Percentiles rank a stretch among this genome's conserved stretches.
phyloP scores from a whole-genome alignment of 2,797 vertebrate species.

The Tachyglossus aculeatus region DNA sequence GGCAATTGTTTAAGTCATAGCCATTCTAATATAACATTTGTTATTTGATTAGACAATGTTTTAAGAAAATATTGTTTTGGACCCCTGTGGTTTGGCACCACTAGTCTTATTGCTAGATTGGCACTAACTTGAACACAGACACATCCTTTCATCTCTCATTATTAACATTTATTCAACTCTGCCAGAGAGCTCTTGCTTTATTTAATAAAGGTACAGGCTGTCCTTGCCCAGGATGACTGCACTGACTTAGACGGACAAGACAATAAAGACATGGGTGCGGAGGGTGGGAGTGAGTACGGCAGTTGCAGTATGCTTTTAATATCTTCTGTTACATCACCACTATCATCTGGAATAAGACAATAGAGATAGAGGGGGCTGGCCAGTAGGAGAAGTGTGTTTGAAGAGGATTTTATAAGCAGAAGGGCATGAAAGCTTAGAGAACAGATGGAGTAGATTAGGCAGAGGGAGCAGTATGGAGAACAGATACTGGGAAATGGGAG shows the following conservation, averaged over 20 bases:
- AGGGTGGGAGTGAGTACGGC: background rate
- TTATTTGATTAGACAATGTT: constrained; percentile 30
- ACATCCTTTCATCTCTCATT: constrained; percentile 33
- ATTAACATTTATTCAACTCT: constrained; percentile 1
- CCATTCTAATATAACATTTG: constrained; percentile 9
- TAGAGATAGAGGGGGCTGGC: background rate
- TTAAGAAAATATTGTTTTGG: constrained; percentile 39
- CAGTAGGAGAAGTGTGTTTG: background rate
- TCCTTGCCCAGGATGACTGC: background rate
- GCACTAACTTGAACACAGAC: constrained; percentile 25
- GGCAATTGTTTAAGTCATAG: constrained; percentile 19
- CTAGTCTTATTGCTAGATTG: constrained; percentile 27
- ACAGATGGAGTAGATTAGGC: background rate
- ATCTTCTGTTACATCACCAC: background rate
- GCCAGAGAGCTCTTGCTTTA: background rate
- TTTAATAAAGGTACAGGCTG: background rate
- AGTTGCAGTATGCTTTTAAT: background rate
- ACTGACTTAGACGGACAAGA: constrained; percentile 3
- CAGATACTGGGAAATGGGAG: constrained; percentile 2
- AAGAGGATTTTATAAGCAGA: background rate
- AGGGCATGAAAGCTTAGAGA: background rate
- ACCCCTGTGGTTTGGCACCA: constrained; percentile 9
- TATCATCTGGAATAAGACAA: too few species aligned
- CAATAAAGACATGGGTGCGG: background rate
- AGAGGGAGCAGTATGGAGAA: constrained; percentile 8